A percentile compares a stretch with the other conserved stretches of the same genome.
phyloP scores from a whole-genome alignment of 2,797 vertebrate species.

The Yasuhikotakia modesta region DNA sequence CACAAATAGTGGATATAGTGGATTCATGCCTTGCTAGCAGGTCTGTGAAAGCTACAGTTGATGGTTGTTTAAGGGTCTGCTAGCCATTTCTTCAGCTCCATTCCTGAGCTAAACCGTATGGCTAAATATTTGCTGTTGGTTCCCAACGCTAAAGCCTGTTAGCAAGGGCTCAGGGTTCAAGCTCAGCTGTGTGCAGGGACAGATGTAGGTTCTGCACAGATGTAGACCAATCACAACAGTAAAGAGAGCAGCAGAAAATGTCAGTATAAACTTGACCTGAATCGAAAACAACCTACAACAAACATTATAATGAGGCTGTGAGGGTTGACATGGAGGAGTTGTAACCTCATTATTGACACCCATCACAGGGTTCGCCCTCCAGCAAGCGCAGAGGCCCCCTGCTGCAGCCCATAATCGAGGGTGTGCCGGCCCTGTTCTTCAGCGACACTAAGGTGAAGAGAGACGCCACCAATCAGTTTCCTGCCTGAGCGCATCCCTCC shows the following conservation, averaged over 20 bases:
- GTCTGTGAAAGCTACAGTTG: neutral
- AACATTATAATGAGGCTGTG: neutral
- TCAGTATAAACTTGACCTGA: neutral
- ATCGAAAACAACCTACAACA: neutral
- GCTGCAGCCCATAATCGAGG: conserved; percentile 99
- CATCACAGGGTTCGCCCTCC: conserved; percentile 96
- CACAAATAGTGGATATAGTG: too few species aligned
- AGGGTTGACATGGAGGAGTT: conserved; percentile 48
- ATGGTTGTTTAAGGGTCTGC: conserved; percentile 8
- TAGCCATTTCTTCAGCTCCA: neutral
- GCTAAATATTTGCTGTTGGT: neutral
- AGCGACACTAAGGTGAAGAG: conserved; percentile 96
- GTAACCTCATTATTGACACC: conserved; percentile 82
- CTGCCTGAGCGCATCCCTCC: conserved; percentile 46
- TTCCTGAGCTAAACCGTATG: conserved; percentile 15
- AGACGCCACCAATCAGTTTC: conserved; percentile 74
- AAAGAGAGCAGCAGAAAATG: too few species aligned
- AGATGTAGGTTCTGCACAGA: too few species aligned
- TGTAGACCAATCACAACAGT: too few species aligned
- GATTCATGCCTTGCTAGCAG: too few species aligned
- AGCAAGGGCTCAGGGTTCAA: conserved; percentile 53
- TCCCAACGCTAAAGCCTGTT: conserved; percentile 55
- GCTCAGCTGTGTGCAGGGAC: too few species aligned
- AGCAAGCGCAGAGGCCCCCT: conserved; percentile 98
- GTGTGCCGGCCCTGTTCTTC: conserved; percentile 98